These are phyloP conservation scores for Forbesichthys papilliferus DNA, from an alignment of 2,113 vertebrate species.

Conservation along the genomic window DNA sequence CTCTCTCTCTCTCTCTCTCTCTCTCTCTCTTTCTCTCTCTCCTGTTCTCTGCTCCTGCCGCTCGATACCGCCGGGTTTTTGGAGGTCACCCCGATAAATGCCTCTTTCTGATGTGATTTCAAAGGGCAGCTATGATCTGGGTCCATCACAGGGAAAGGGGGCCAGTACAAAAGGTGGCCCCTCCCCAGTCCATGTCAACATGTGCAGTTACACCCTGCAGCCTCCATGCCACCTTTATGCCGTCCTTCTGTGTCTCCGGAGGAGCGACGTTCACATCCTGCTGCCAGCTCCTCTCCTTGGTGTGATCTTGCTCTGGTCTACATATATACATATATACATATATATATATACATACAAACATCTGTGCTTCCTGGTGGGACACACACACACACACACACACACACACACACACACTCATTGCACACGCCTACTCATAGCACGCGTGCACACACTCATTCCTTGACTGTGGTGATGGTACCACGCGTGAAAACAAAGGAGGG, in stretches of 20 bases:
- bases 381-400: no score
- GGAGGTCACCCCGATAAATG: slow-evolving; percentile 48
- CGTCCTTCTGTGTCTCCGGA: no score
- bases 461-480: slow-evolving; percentile 31
- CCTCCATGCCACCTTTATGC: background rate
- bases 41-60: background rate
- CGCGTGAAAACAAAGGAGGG: slow-evolving; percentile 18
- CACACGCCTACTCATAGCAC: no score
- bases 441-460: slow-evolving; percentile 11
- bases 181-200: background rate
- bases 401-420: no score
- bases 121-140: slow-evolving; percentile 45
- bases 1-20: slow-evolving; percentile 15
- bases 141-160: slow-evolving; percentile 15
- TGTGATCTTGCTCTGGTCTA: background rate
- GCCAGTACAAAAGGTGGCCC: slow-evolving; percentile 14
- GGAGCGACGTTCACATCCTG: background rate
- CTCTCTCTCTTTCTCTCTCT: slow-evolving; percentile 4
- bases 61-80: slow-evolving; percentile 46
- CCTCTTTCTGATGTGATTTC: slow-evolving; percentile 38
- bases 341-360: background rate
- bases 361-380: background rate
- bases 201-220: slow-evolving; percentile 1
- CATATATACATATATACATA: background rate
- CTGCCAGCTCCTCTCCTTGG: background rate